These are phyloP conservation scores for Zaprionus taronus DNA, from an alignment of 1,140 invertebrate species.

Conservation along the genomic window DNA sequence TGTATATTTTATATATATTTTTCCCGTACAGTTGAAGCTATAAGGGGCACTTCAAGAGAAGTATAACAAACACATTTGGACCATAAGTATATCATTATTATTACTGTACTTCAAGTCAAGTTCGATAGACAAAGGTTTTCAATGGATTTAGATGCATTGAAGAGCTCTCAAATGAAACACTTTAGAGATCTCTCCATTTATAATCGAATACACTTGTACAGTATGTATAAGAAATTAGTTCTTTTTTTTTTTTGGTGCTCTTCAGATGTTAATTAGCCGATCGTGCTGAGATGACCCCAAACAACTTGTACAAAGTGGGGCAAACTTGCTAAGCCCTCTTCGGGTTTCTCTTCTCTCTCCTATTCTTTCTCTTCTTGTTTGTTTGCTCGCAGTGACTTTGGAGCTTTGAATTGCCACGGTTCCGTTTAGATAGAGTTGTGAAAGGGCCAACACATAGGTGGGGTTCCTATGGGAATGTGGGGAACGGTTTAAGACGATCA, in stretches of 20 bases:
- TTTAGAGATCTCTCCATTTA: constrained; percentile 10
- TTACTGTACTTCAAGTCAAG: background rate
- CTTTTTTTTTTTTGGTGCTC: constrained; percentile 2
- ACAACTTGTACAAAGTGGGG: constrained; percentile 22
- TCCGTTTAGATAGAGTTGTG: constrained; percentile 30
- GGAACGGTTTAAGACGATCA: background rate
- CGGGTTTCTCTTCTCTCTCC: background rate
- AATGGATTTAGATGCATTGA: background rate
- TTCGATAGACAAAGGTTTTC: background rate
- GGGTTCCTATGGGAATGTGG: background rate
- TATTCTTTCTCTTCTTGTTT: background rate
- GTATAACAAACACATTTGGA: background rate
- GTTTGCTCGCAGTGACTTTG: background rate
- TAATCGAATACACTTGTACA: constrained; percentile 1
- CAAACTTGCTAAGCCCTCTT: constrained; percentile 12
- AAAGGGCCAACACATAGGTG: constrained; percentile 20
- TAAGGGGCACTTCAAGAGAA: background rate
- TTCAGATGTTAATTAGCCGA: constrained; percentile 36
- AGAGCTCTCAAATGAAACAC: constrained; percentile 25
- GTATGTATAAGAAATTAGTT: constrained; percentile 27
- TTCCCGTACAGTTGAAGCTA: background rate
- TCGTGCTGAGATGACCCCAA: constrained; percentile 28
- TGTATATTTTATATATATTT: background rate
- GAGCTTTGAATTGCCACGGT: constrained; percentile 7
- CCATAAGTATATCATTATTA: background rate